Base-by-base conservation (phyloP, 1,140 invertebrate genomes). In the Leptopilina clavipes region DNA sequence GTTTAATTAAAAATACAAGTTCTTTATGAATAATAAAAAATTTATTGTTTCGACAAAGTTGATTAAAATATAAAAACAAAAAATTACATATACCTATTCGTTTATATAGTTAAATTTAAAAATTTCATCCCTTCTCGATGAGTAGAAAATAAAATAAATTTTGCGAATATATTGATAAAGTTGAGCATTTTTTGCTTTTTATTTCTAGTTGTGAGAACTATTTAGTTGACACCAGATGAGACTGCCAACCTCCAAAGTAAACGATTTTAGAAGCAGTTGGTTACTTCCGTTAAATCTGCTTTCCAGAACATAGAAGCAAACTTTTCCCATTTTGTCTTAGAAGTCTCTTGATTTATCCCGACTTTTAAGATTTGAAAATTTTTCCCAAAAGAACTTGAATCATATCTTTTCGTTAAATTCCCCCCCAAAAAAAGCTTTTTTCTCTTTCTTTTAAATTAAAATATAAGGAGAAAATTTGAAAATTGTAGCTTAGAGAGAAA, bases 241-340 rank as follows among this genome's bases (percentile, higher is more conserved):
- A 17, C 8, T 52, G n/a, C 48, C 48, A 52, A 17, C 14, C 6
- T 52, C 14, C 14, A 17, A 52, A 52, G 48, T 52, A 52, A 52
- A 52, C 48, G 48, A 52, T 52, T 52, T 52, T 52, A 52, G 48
- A 45, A 45, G 44, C 14, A 45, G 44, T 45, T 45, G 44, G 44
- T 45, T 45, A 45, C 44, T 52, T n/a, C n/a, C 17, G 48, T 52
- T 52, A 52, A 52, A 52, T 17, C 48, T 52, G 48, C 14, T 52
- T n/a, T 52, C 48, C 6, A 52, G 48, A 52, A 52, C 14, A 17
- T 52, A 52, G 17, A 45, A 52, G 48, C n/a, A 52, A 52, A 52
- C 48, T 52, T 52, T 52, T 52, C 48, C 48, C 48, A 52, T 52
- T 52, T 52, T 52, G 48, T 52, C 48, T 52, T 52, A 17, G 48